Conservation (phyloP, 1,140 invertebrate species). For the Drosophila pachea region DNA sequence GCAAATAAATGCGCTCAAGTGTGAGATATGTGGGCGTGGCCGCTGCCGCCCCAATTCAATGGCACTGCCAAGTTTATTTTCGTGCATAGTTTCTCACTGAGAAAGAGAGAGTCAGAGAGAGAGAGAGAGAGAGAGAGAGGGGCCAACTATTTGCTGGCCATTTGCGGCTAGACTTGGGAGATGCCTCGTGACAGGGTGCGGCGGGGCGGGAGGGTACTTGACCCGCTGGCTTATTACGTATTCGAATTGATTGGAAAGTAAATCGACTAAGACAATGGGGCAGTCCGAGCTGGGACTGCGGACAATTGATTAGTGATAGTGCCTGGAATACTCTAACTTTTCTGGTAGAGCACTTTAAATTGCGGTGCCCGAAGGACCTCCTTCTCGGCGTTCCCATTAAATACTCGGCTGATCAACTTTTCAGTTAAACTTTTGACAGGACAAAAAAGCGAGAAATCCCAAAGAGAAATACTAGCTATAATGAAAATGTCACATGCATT, state of each 20-base stretch:
- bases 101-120: slow-evolving; percentile 9
- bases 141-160: slow-evolving; percentile 43
- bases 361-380: neutral
- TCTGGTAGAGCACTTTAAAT: neutral
- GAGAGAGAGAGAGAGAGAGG: neutral
- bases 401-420: slow-evolving; percentile 18
- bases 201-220: neutral
- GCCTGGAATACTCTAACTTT: too few relatives aligned
- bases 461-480: slow-evolving; percentile 57
- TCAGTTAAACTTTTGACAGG: slow-evolving; percentile 27
- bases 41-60: neutral
- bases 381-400: neutral
- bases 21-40: slow-evolving; percentile 39
- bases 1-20: slow-evolving; percentile 66
- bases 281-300: neutral
- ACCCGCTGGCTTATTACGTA: slow-evolving; percentile 23
- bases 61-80: slow-evolving; percentile 35
- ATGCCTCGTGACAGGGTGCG: neutral
- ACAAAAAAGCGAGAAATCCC: slow-evolving; percentile 40
- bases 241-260: slow-evolving; percentile 21
- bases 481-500: slow-evolving; percentile 74
- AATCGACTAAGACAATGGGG: neutral
- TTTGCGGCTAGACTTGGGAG: slow-evolving; percentile 35
- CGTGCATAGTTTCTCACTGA: slow-evolving; percentile 1
- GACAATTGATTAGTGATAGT: too few relatives aligned